Evolutionary conservation across 2,888 invertebrate genomes (phyloP), one percentile per base, ranked within the genome.

Genomic region (Tipula vernalis): DNA sequence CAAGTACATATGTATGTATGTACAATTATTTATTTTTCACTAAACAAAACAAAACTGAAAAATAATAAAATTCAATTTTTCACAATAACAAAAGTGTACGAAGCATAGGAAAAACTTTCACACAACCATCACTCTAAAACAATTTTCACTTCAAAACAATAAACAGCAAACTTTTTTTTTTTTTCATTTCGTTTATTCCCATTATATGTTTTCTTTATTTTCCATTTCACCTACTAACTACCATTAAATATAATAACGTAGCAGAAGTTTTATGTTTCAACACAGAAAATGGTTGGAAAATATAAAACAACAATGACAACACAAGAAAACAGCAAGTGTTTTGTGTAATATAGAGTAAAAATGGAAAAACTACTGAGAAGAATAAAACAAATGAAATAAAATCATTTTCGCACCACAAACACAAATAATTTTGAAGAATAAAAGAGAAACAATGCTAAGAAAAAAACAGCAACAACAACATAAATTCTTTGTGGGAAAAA

Each of bases 61-160:
- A 71, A 28, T 28, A 71, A 71, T 71, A 71, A 71, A 71, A 71
- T 28, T 71, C 71, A 71, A 71, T 71, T 71, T 71, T 71, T 71
- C 28, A 18, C 71, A 71, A 71, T 8, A 71, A 71, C 71, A 71
- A 71, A 71, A 5, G 71, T 71, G 10, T 71, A 51, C 51, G 10
- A 71, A 71, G 71, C 28, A 71, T 28, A 71, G 28, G 10, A 71
- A 71, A 28, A 71, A 71, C 71, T 71, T 71, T 71, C 71, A 71
- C 71, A 71, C 71, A 71, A 71, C 71, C 71, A 71, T 71, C 71
- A 71, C 71, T 71, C 71, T 71, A 71, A 71, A 71, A 71, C 71
- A 71, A 71, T 71, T 71, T 71, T 71, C 71, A 71, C 71, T 71
- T 71, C 71, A 71, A 71, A 71, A 71, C 71, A 71, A 71, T 71